These are phyloP conservation scores for Tetropium fuscum DNA, from an alignment of 2,888 invertebrate genomes.

Conservation along the genomic window DNA sequence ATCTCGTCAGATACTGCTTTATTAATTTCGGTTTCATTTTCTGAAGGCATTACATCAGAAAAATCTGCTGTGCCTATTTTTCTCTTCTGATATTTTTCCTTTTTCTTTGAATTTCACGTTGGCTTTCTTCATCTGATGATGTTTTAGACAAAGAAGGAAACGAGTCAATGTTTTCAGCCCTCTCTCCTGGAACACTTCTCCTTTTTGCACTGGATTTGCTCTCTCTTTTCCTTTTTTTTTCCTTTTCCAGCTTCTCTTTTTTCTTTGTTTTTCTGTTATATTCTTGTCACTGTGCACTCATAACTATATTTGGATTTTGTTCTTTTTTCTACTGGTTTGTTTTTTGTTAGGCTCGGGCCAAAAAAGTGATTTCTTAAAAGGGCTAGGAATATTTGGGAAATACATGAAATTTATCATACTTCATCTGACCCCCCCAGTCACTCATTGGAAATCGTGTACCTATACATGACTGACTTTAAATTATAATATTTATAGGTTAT, in stretches of 20 bases:
- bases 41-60: too few species aligned
- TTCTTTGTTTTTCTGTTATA: background rate
- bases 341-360: constrained; percentile 7
- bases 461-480: background rate
- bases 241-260: background rate
- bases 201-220: background rate
- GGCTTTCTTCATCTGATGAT: background rate
- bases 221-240: constrained; percentile 5
- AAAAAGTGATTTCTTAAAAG: constrained; percentile 7
- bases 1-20: too few species aligned
- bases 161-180: background rate
- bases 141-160: background rate
- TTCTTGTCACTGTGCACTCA: constrained; percentile 1
- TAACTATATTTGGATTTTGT: constrained; percentile 3
- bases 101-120: background rate
- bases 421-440: background rate
- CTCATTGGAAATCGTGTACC: background rate
- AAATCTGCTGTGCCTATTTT: background rate
- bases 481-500: background rate
- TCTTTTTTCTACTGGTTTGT: constrained; percentile 1
- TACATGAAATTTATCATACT: background rate
- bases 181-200: background rate
- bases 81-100: constrained; percentile 4
- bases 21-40: too few species aligned
- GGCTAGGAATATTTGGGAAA: constrained; percentile 5